These are phyloP conservation scores for Hippocampus guttulatus DNA, from an alignment of 2,113 vertebrate genomes.

Conservation along the genomic window DNA sequence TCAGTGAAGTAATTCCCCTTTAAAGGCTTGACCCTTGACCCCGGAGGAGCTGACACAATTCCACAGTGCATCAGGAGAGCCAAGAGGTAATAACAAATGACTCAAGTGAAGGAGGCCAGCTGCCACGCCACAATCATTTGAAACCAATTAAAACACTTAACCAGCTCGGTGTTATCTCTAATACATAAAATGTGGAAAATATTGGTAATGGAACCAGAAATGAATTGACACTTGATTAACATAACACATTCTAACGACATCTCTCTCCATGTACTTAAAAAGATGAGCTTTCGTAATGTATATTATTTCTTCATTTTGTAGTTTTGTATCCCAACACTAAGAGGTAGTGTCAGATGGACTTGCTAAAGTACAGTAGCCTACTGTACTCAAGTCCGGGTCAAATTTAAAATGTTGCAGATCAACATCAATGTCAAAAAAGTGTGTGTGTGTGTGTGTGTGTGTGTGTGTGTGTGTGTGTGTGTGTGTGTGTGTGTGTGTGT, in stretches of 20 bases:
- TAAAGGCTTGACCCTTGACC: slow-evolving; percentile 71
- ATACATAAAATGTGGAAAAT: neutral
- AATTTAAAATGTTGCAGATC: neutral
- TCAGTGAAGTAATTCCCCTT: slow-evolving; percentile 78
- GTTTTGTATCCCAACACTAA: neutral
- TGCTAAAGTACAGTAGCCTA: neutral
- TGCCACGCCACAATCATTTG: neutral
- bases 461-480: neutral
- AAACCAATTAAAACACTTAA: slow-evolving; percentile 16
- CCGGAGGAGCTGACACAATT: slow-evolving; percentile 52
- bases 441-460: neutral
- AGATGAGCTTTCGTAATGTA: neutral
- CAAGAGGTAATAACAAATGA: slow-evolving; percentile 63
- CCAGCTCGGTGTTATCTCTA: slow-evolving; percentile 28
- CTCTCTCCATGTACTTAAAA: no score
- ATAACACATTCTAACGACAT: no score
- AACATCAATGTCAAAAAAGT: no score
- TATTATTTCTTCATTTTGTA: neutral
- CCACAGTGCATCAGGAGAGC: slow-evolving; percentile 36
- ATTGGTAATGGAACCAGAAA: neutral
- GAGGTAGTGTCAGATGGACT: neutral
- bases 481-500: slow-evolving; percentile 13
- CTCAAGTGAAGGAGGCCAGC: slow-evolving; percentile 13
- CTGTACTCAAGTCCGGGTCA: neutral
- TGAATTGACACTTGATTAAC: neutral